Conservation (phyloP, 2,888 invertebrate species). For the Polietes domitor region DNA sequence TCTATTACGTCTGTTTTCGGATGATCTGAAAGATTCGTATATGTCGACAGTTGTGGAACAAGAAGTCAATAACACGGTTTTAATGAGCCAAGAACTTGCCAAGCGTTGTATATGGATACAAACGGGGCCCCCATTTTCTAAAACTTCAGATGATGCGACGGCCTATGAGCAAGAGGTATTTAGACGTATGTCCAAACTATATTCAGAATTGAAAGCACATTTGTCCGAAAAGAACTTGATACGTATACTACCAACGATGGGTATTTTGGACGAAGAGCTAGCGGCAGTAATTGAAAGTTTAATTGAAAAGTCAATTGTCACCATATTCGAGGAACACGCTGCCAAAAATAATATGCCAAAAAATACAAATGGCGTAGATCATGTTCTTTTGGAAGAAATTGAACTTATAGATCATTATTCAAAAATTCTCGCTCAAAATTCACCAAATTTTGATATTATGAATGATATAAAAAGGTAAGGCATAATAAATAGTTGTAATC, state of each 20-base stretch:
- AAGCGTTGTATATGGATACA: slow-evolving; percentile 91
- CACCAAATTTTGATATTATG: slow-evolving; percentile 78
- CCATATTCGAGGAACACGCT: slow-evolving; percentile 86
- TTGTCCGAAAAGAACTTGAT: slow-evolving; percentile 88
- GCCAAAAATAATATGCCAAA: slow-evolving; percentile 83
- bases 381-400: slow-evolving; percentile 86
- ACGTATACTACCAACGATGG: slow-evolving; percentile 81
- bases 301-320: slow-evolving; percentile 86
- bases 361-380: slow-evolving; percentile 88
- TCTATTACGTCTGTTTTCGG: slow-evolving; percentile 87
- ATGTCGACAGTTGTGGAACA: slow-evolving; percentile 91
- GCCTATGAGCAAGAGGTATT: slow-evolving; percentile 85
- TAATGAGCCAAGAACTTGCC: slow-evolving; percentile 90
- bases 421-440: slow-evolving; percentile 86
- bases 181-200: slow-evolving; percentile 86
- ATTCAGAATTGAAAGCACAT: slow-evolving; percentile 88
- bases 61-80: slow-evolving; percentile 91
- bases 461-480: slow-evolving; percentile 76
- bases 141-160: slow-evolving; percentile 81
- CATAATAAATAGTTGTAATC: background rate
- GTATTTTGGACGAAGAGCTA: slow-evolving; percentile 79
- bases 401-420: slow-evolving; percentile 86
- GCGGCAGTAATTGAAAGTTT: slow-evolving; percentile 85
- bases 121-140: slow-evolving; percentile 83
- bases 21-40: slow-evolving; percentile 90